A percentile compares a stretch with the other conserved stretches of the same genome.
Conservation (phyloP, 2,113 vertebrate species). For the Mustela lutreola region DNA sequence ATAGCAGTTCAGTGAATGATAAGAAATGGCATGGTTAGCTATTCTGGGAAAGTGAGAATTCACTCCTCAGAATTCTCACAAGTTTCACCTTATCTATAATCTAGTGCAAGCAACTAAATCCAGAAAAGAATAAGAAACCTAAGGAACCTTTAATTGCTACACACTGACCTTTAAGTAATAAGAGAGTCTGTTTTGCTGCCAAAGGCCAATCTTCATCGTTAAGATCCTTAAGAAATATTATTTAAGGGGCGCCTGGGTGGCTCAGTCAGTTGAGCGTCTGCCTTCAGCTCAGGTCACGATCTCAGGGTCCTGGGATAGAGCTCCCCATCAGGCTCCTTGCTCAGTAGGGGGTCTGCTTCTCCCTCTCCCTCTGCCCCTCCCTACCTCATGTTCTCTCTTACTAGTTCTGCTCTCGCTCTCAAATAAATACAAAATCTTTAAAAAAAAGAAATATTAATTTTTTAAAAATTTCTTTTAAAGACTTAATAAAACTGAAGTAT, state of each 20-base stretch:
- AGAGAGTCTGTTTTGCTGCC: not conserved
- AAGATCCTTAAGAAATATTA: not conserved
- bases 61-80: slow-evolving; percentile 24
- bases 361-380: not conserved
- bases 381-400: not conserved
- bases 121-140: slow-evolving; percentile 6
- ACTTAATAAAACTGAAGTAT: not conserved
- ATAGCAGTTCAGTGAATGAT: not conserved
- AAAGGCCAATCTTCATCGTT: not conserved
- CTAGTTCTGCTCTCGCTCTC: not conserved
- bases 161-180: not conserved
- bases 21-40: not conserved
- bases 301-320: not conserved
- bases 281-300: not conserved
- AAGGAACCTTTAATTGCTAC: not conserved
- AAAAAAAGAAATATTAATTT: not conserved
- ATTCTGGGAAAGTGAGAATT: slow-evolving; percentile 36
- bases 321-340: not conserved
- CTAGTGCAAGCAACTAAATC: slow-evolving; percentile 12
- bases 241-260: not conserved
- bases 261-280: not conserved
- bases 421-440: not conserved
- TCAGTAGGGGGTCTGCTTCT: not conserved
- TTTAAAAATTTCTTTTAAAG: not conserved
- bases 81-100: slow-evolving; percentile 16